phyloP scores from a whole-genome alignment of 2,888 invertebrate genomes.

The Enchytraeus crypticus region DNA sequence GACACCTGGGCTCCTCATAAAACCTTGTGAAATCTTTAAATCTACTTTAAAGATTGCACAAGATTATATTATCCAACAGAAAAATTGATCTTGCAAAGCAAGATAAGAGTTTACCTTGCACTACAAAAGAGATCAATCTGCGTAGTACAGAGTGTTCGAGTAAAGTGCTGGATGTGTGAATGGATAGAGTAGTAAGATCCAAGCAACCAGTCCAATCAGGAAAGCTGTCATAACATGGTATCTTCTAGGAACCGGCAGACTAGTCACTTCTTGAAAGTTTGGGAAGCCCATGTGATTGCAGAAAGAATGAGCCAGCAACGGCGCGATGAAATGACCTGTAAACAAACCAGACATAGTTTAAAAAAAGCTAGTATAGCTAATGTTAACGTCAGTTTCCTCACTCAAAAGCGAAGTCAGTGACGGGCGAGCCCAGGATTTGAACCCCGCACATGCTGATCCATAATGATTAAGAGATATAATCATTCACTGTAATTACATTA shows the following conservation, averaged over 20 bases:
- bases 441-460: neutral
- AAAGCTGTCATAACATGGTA: constrained; percentile 59
- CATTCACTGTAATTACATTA: too few relatives aligned
- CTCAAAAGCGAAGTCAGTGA: too few relatives aligned
- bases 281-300: constrained; percentile 97
- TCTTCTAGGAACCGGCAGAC: constrained; percentile 57
- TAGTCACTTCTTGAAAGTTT: constrained; percentile 65
- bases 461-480: too few relatives aligned
- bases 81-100: too few relatives aligned
- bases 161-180: constrained; percentile 63
- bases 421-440: too few relatives aligned
- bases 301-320: constrained; percentile 80
- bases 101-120: too few relatives aligned
- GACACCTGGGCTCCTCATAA: too few relatives aligned
- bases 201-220: constrained; percentile 65
- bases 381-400: too few relatives aligned
- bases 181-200: constrained; percentile 68
- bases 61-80: too few relatives aligned
- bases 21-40: too few relatives aligned
- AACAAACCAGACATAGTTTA: constrained; percentile 24
- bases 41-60: too few relatives aligned
- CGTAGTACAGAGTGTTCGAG: constrained; percentile 48
- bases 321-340: constrained; percentile 67
- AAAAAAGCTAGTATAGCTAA: too few relatives aligned
- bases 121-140: neutral